phyloP scores from a whole-genome alignment of 2,797 vertebrate species.

The Myotis planiceps region DNA sequence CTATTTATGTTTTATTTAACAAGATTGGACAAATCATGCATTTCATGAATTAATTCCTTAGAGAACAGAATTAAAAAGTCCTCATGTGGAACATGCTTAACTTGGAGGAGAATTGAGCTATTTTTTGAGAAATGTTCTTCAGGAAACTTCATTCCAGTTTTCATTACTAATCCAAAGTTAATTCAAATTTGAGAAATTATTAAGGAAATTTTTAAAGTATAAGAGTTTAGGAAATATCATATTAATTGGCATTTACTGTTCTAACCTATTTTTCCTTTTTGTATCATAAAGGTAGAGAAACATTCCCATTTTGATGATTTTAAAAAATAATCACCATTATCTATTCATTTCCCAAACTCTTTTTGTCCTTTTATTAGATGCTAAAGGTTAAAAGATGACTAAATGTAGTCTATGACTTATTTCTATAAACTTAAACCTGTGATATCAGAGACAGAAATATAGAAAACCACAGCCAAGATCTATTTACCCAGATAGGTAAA shows the following conservation, averaged over 20 bases:
- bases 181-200: conserved; percentile 3
- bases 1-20: conserved; percentile 68
- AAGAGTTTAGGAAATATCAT: background rate
- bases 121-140: conserved; percentile 57
- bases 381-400: background rate
- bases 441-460: background rate
- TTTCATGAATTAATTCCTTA: conserved; percentile 55
- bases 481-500: background rate
- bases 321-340: background rate
- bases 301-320: background rate
- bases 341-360: background rate
- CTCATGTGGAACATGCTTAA: conserved; percentile 53
- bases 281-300: background rate
- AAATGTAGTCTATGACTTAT: background rate
- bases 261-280: conserved; percentile 20
- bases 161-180: conserved; percentile 49
- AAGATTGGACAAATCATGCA: conserved; percentile 24
- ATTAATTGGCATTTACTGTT: background rate
- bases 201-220: background rate
- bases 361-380: background rate
- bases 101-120: conserved; percentile 37
- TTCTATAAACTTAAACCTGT: background rate
- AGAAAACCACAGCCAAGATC: background rate
- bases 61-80: conserved; percentile 71
- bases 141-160: conserved; percentile 18